These are phyloP conservation scores for Excalfactoria chinensis DNA, from an alignment of 2,113 vertebrate species.

Conservation along the genomic window DNA sequence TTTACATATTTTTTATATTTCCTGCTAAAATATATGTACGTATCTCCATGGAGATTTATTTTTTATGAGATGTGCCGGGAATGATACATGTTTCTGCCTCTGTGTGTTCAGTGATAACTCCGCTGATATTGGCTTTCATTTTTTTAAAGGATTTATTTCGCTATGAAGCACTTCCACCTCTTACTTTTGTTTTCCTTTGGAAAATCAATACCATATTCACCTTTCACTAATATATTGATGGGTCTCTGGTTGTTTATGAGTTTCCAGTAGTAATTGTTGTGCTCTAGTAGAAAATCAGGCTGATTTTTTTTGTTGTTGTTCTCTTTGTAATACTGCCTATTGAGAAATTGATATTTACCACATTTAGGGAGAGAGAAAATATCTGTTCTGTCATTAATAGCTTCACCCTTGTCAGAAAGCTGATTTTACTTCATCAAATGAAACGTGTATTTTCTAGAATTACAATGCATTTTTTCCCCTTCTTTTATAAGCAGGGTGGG, in stretches of 20 bases:
- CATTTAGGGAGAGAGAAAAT: not conserved
- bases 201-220: slow-evolving; percentile 1
- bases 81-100: not conserved
- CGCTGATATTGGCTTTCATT: not conserved
- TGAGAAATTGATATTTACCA: not conserved
- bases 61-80: not conserved
- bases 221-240: slow-evolving; percentile 9
- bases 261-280: not conserved
- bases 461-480: not conserved
- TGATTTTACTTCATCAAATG: not conserved
- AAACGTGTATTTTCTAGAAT: not conserved
- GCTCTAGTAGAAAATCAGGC: not conserved
- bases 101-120: not conserved
- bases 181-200: slow-evolving; percentile 16
- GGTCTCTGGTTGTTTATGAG: not conserved
- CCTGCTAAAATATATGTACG: not conserved
- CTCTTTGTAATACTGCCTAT: not conserved
- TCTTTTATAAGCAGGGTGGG: not conserved
- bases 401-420: not conserved
- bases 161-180: not conserved
- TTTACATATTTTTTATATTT: not conserved
- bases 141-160: not conserved
- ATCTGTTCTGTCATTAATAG: not conserved
- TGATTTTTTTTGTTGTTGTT: not conserved
- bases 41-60: not conserved